These are phyloP conservation scores for Corvus moneduloides DNA, from an alignment of 2,113 vertebrate genomes.

Conservation along the genomic window DNA sequence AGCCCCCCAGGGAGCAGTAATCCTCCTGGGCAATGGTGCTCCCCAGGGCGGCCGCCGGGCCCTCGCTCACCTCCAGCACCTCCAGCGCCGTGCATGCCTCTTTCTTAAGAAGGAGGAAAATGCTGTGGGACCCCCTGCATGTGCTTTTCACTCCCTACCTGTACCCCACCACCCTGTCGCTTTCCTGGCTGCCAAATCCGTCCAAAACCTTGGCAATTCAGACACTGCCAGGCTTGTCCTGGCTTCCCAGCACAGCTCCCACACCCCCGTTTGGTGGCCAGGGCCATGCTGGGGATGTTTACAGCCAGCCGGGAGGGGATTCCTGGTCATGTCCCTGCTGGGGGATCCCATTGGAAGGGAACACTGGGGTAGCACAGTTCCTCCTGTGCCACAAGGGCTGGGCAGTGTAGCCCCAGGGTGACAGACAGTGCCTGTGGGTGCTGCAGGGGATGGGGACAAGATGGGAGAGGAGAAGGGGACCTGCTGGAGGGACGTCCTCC, in stretches of 20 bases:
- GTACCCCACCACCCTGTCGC: background rate
- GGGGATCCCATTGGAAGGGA: background rate
- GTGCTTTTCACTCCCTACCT: background rate
- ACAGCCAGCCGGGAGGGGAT: background rate
- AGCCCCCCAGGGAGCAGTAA: background rate
- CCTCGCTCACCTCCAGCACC: constrained; percentile 55
- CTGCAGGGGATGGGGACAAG: background rate
- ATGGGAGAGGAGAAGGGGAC: background rate
- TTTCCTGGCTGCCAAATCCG: background rate
- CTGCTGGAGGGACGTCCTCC: background rate
- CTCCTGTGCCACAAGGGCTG: background rate
- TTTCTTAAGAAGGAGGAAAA: constrained; percentile 62
- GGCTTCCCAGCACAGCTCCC: background rate
- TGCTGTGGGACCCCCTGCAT: fast-evolving
- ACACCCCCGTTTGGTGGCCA: background rate
- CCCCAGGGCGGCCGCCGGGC: background rate
- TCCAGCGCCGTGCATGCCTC: constrained; percentile 63
- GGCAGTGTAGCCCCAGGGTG: background rate
- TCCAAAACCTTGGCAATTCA: background rate
- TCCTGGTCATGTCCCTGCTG: background rate
- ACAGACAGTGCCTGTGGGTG: background rate
- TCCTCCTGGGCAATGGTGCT: background rate
- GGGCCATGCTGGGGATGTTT: fast-evolving
- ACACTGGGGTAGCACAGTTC: background rate
- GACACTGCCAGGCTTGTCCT: background rate